Percentiles rank a stretch among this genome's conserved stretches.
phyloP scores from a whole-genome alignment of 30 jellyfish, hydroid and myxozoan genomes.

The Phacellophora camtschatica region DNA sequence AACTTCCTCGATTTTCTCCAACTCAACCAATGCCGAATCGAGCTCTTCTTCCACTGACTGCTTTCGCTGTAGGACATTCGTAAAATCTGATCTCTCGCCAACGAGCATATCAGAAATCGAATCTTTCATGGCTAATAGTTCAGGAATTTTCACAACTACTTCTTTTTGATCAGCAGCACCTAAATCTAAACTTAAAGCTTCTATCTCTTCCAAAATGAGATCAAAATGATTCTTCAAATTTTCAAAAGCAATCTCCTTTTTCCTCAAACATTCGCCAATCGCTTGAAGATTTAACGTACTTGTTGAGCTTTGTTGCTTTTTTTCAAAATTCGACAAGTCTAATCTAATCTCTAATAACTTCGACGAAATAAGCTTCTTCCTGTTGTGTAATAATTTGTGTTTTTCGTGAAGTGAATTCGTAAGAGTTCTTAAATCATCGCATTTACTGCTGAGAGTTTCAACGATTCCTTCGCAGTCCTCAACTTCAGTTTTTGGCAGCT shows the following conservation, averaged over 20 bases:
- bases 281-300: neutral
- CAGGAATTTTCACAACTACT: neutral
- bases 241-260: neutral
- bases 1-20: neutral
- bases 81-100: neutral
- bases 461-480: constrained; percentile 8
- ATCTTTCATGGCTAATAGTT: neutral
- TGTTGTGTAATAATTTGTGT: neutral
- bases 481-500: constrained; percentile 39
- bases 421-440: neutral
- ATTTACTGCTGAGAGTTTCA: neutral
- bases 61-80: neutral
- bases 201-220: neutral
- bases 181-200: neutral
- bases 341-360: neutral
- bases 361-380: neutral
- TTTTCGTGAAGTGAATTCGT: neutral
- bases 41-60: constrained; percentile 1
- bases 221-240: neutral
- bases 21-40: neutral
- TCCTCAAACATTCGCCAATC: neutral
- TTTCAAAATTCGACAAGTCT: neutral
- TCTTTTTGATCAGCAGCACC: neutral
- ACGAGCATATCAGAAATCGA: neutral
- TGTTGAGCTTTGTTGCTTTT: neutral